Evolutionary conservation across 2,113 vertebrate species (phyloP), one percentile per base, ranked within the genome.

Genomic region (Marmota flaviventris): DNA sequence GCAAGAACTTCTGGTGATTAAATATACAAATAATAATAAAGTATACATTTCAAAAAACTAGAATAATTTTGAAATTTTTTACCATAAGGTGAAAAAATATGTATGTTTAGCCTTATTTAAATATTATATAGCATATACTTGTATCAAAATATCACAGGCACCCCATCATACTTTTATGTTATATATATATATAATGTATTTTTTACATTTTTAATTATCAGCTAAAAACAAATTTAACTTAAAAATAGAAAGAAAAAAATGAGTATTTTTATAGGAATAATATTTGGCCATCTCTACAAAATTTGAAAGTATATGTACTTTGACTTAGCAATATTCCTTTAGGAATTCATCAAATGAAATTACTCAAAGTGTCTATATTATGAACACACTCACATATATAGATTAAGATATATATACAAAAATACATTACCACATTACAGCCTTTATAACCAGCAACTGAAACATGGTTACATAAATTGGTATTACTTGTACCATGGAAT

Each of bases 311-410:
- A 56, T 22, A 76, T 39, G 8, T 51, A 83, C 48, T 78, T 94
- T 89, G 12, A 93, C 48, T 96, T 69, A 95, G 65, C 37, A 96
- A 51, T 58, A 78, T 94, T 78, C 5, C 32, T 67, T 85, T 63
- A 94, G 79, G 27, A 94, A 86, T 79, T 45, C 42, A 87, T 77
- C 45, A 84, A 92, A 56, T 69, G 48, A 94, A 89, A 27, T 4
- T 77, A 83, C 4, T 83, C 34, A 92, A 77, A 92, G 81, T 92
- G 1, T 20, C 51, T 77, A 78, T 86, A 37, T 42, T 92, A 78
- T 13, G 87, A 86, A 91, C 67, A 34, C 84, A 77, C 53, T 87
- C 45, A 87, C 56, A 81, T 32, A 61, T 67, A 34, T 22, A 89
- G 22, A 67, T 29, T 67, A 58, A 89, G 48, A 82, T 63, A 70